Percentiles rank a stretch among this genome's conserved stretches.
phyloP scores from a whole-genome alignment of 2,888 invertebrate genomes.

The Tyria jacobaeae region DNA sequence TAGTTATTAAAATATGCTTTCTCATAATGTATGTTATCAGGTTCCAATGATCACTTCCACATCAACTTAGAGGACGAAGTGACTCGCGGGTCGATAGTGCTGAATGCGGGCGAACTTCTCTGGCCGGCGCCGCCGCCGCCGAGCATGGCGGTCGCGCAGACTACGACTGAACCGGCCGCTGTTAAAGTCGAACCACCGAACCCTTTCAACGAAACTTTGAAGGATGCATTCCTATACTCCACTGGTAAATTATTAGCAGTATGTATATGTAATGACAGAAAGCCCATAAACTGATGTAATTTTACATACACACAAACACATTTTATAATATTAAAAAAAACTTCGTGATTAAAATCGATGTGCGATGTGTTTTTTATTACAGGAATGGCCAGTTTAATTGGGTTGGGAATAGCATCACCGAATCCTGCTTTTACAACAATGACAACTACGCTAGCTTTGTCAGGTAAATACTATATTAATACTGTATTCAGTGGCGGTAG shows the following conservation, averaged over 20 bases:
- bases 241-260: constrained; percentile 81
- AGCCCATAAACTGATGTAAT: background rate
- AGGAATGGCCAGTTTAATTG: constrained; percentile 90
- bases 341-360: no score
- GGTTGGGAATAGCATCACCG: constrained; percentile 91
- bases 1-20: background rate
- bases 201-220: constrained; percentile 90
- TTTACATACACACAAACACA: no score
- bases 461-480: constrained; percentile 83
- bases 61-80: constrained; percentile 95
- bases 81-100: constrained; percentile 92
- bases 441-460: constrained; percentile 94
- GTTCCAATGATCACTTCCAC: constrained; percentile 91
- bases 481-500: no score
- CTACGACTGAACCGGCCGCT: constrained; percentile 71
- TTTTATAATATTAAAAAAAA: no score
- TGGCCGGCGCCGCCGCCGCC: constrained; percentile 93
- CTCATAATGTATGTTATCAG: constrained; percentile 63
- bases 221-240: constrained; percentile 89
- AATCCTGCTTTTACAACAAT: constrained; percentile 94
- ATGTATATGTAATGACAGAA: background rate
- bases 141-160: constrained; percentile 80
- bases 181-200: constrained; percentile 82
- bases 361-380: constrained; percentile 24
- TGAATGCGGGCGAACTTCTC: constrained; percentile 90